phyloP scores from a whole-genome alignment of 2,113 vertebrate species.

The Charadrius vociferus region DNA sequence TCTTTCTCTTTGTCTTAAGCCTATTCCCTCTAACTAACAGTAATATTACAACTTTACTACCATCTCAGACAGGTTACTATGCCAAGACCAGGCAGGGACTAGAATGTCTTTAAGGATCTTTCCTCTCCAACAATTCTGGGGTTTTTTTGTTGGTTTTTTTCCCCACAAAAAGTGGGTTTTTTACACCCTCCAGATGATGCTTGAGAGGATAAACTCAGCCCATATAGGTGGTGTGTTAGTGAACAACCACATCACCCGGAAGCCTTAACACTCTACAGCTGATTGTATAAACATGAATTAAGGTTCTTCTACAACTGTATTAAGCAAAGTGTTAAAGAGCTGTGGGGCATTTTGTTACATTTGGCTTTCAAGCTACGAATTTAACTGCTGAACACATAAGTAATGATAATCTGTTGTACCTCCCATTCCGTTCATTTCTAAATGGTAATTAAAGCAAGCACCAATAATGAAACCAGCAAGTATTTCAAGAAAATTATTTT shows the following conservation, averaged over 20 bases:
- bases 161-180: not conserved
- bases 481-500: conserved; percentile 51
- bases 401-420: conserved; percentile 58
- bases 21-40: not conserved
- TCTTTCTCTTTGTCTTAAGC: not conserved
- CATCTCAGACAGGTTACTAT: not conserved
- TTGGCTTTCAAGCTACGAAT: conserved; percentile 60
- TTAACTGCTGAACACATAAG: conserved; percentile 47
- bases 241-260: not conserved
- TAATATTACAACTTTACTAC: not conserved
- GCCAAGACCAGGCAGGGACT: not conserved
- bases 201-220: conserved; percentile 11
- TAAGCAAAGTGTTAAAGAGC: conserved; percentile 53
- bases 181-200: not conserved
- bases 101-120: not conserved
- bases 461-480: conserved; percentile 61
- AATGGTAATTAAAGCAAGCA: conserved; percentile 64
- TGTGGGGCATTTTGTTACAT: conserved; percentile 54
- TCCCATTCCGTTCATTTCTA: conserved; percentile 60
- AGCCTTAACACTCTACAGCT: conserved; percentile 8
- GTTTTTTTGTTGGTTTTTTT: too few species aligned
- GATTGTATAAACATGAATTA: conserved; percentile 61
- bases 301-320: conserved; percentile 45
- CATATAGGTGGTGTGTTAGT: not conserved
- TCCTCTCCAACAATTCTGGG: not conserved